phyloP scores from a whole-genome alignment of 2,888 invertebrate genomes.

The Melikaiella ostensackeni region DNA sequence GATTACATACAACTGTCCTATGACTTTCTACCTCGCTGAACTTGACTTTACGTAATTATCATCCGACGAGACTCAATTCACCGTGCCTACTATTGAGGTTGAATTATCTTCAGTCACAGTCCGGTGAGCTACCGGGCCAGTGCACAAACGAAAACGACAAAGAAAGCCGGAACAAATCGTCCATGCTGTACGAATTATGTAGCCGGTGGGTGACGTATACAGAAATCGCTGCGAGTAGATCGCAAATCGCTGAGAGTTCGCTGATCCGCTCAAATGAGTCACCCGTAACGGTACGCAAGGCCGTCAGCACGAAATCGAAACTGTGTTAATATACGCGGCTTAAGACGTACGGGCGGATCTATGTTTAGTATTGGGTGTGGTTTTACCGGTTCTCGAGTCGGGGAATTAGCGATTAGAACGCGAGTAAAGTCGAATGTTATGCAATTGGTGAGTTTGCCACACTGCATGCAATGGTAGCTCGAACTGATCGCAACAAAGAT shows the following conservation, averaged over 20 bases:
- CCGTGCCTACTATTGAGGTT: neutral
- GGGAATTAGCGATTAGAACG: constrained; percentile 67
- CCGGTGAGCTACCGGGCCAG: neutral
- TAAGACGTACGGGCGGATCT: constrained; percentile 58
- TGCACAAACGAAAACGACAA: neutral
- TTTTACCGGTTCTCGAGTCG: constrained; percentile 70
- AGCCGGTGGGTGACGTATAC: neutral
- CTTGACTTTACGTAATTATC: constrained; percentile 57
- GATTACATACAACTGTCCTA: constrained; percentile 16
- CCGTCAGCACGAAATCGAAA: constrained; percentile 58
- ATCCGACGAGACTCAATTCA: constrained; percentile 7
- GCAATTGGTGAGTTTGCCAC: constrained; percentile 57
- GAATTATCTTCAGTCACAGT: constrained; percentile 3
- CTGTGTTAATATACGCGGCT: constrained; percentile 57
- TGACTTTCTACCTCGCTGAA: constrained; percentile 61
- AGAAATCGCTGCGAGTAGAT: neutral
- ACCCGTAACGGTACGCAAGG: constrained; percentile 66
- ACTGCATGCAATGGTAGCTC: constrained; percentile 43
- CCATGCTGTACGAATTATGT: neutral
- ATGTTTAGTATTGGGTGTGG: constrained; percentile 70
- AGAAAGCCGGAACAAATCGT: constrained; percentile 23
- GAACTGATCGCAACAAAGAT: constrained; percentile 42
- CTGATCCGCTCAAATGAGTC: constrained; percentile 66
- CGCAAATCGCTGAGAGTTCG: constrained; percentile 49
- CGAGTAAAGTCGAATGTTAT: constrained; percentile 62